Evolutionary conservation across 2,888 invertebrate genomes (phyloP).

Genomic region (Actias luna): DNA sequence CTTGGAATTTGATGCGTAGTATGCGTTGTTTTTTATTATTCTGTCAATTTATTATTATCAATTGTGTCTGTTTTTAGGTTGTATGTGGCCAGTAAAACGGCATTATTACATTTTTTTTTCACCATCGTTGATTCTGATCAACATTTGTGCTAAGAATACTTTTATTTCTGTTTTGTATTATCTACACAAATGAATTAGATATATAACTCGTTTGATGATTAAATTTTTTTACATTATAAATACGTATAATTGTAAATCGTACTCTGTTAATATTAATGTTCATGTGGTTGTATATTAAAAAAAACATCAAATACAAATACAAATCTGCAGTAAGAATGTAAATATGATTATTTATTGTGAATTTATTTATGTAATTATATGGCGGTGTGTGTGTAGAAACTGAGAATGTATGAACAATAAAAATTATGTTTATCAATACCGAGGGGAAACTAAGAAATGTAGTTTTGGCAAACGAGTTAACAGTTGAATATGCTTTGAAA

Average conservation of each 20-base stretch:
- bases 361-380: not conserved
- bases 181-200: too few relatives aligned
- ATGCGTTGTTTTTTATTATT: too few relatives aligned
- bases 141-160: too few relatives aligned
- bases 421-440: not conserved
- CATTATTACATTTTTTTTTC: too few relatives aligned
- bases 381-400: not conserved
- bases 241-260: not conserved
- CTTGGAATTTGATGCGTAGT: too few relatives aligned
- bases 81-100: too few relatives aligned
- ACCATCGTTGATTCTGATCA: too few relatives aligned
- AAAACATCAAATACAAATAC: not conserved
- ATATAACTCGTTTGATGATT: not conserved
- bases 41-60: too few relatives aligned
- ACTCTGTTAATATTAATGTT: not conserved
- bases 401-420: not conserved
- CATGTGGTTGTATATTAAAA: not conserved
- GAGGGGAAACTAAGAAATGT: not conserved
- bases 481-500: too few relatives aligned
- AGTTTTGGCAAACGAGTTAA: too few relatives aligned
- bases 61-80: too few relatives aligned
- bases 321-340: not conserved
- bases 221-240: not conserved
- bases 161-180: too few relatives aligned
- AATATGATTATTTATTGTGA: not conserved